Percentiles rank a stretch among this genome's conserved stretches.
Conservation (phyloP, 2,888 invertebrate species). For the Tipula helvola region DNA sequence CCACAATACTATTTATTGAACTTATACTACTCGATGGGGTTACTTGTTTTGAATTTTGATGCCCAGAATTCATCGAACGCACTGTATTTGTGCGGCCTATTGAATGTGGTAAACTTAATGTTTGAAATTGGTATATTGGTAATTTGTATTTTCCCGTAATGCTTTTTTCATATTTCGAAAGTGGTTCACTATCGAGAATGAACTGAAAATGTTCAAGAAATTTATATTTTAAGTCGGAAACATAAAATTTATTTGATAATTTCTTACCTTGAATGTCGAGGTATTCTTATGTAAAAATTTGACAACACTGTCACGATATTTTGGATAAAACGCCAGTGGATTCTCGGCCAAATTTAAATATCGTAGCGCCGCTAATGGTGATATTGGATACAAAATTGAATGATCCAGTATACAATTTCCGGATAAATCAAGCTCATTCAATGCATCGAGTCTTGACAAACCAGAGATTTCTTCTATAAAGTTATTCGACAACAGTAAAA, state of each 20-base stretch:
- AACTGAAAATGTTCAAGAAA: conserved; percentile 31
- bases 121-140: conserved; percentile 14
- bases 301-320: conserved; percentile 42
- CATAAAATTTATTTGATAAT: neutral
- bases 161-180: conserved; percentile 41
- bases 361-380: conserved; percentile 40
- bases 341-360: conserved; percentile 46
- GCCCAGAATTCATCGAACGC: conserved; percentile 15
- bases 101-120: neutral
- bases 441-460: conserved; percentile 39
- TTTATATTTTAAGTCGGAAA: neutral
- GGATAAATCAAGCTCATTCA: conserved; percentile 47
- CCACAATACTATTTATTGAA: conserved; percentile 22
- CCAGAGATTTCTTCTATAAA: conserved; percentile 48
- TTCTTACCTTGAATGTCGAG: conserved; percentile 35
- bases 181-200: conserved; percentile 39
- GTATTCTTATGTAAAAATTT: conserved; percentile 44
- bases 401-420: conserved; percentile 51
- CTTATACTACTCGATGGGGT: conserved; percentile 31
- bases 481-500: conserved; percentile 49
- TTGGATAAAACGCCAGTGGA: conserved; percentile 47
- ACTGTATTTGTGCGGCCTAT: neutral
- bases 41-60: conserved; percentile 12
- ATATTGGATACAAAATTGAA: conserved; percentile 40
- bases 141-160: conserved; percentile 35